A percentile compares a stretch with the other conserved stretches of the same genome.
Conservation (phyloP, 1,140 invertebrate genomes). For the Bombus huntii region DNA sequence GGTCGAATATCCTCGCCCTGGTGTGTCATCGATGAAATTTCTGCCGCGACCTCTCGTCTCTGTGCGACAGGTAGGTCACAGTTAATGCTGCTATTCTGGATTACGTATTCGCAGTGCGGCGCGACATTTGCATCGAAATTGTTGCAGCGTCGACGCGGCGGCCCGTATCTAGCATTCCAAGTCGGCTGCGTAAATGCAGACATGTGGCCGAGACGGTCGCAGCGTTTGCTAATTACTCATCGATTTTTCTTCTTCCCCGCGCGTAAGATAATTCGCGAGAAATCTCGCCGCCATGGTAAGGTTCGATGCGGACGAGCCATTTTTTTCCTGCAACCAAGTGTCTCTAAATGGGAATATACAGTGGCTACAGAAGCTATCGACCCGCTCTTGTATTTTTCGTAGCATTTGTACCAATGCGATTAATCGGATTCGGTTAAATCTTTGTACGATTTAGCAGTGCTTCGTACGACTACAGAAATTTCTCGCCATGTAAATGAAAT, state of each 20-base stretch:
- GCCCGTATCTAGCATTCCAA: slow-evolving; percentile 68
- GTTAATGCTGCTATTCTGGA: slow-evolving; percentile 24
- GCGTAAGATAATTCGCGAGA: neutral
- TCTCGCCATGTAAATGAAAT: neutral
- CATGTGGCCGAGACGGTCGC: neutral
- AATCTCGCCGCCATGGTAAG: neutral
- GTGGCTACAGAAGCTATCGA: neutral
- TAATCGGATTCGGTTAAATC: too few relatives aligned
- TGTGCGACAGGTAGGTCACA: neutral
- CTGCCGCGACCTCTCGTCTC: neutral
- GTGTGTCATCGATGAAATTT: neutral
- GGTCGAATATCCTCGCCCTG: too few relatives aligned
- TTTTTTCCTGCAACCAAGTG: neutral
- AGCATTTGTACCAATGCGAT: too few relatives aligned
- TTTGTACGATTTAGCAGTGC: too few relatives aligned
- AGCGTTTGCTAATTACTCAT: neutral
- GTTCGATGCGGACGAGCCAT: neutral
- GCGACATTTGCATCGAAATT: slow-evolving; percentile 76
- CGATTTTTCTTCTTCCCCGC: neutral
- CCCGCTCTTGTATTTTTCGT: too few relatives aligned
- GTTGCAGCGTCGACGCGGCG: slow-evolving; percentile 68
- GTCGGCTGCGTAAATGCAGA: slow-evolving; percentile 8
- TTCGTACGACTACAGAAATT: too few relatives aligned
- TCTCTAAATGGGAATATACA: neutral
- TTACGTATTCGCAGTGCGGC: slow-evolving; percentile 69